phyloP scores from a whole-genome alignment of 1,140 invertebrate species.

The Holotrichia oblita region DNA sequence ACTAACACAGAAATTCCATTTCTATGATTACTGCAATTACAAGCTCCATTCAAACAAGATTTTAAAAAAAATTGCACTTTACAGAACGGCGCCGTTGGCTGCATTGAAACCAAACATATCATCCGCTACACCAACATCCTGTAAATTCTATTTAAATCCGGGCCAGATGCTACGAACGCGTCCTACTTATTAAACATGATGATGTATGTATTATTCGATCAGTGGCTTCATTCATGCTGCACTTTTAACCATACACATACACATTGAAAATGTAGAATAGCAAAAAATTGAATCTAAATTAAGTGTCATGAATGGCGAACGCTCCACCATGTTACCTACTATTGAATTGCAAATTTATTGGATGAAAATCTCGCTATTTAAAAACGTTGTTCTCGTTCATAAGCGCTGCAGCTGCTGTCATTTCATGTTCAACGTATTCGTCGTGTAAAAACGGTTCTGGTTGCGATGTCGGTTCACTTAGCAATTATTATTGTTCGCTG shows the following conservation, averaged over 20 bases:
- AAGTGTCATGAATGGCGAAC: background rate
- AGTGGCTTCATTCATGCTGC: background rate
- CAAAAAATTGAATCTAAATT: constrained; percentile 2
- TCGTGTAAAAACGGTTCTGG: background rate
- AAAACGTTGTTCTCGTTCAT: background rate
- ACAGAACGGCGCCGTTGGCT: no score
- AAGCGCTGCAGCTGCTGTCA: constrained; percentile 23
- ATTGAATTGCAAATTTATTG: constrained; percentile 1
- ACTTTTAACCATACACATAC: background rate
- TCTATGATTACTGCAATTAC: no score
- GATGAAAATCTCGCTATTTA: constrained; percentile 1
- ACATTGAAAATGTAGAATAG: background rate
- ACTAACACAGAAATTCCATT: no score
- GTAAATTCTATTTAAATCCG: constrained; percentile 2
- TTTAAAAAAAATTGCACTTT: no score
- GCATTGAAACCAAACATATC: constrained; percentile 6
- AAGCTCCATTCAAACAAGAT: no score
- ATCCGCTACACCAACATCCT: constrained; percentile 6
- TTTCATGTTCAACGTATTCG: background rate
- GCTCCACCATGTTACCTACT: background rate
- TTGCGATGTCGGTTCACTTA: background rate
- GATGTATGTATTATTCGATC: background rate
- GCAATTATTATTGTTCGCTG: background rate
- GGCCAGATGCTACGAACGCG: constrained; percentile 1
- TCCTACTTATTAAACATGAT: background rate